Base-by-base conservation (phyloP, 2,113 vertebrate species). In the Gobius niger region DNA sequence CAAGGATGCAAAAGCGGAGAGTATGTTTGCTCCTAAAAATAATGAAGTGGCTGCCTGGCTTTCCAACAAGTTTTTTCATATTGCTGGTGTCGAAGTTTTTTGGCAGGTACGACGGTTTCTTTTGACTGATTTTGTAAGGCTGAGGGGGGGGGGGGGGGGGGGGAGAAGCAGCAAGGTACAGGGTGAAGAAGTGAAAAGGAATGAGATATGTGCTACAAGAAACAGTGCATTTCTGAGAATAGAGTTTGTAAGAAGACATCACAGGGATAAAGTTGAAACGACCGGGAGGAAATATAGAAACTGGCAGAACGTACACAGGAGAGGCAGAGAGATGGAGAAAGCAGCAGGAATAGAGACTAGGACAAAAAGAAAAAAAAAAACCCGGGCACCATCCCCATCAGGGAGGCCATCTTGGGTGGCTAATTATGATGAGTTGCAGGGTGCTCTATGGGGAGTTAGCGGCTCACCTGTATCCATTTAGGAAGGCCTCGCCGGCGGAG, bases 391-490 rank as follows among this genome's bases (percentile, higher is more conserved):
- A 75, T 76, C 73, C 78, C 78, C 86, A 75, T 78, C 76, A 79
- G 84, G 82, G 64, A 69, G 79, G 67, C 80, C 81, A 76, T 85
- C 79, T 80, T 88, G 83, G 83, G 90, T 80, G 87, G 87, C 76
- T 88, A 91, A 90, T 90, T 90, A 88, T 84, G 88, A 90, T 80
- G 82, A 83, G 83, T 85, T 82, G 64, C 82, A 82, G 2, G 46
- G 75, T 65, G 71, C 47, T 53, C 75, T 72, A 44, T 68, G 66
- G 78, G 73, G 87, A 82, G 63, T 75, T 79, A 42, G 78, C 24
- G 51, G 62, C 90, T 93, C 81, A 99, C 98, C 98, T 99, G 89
- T 95, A 94, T 91, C 95, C 96, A 70, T 96, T 96, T 71, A 99
- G 92, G 75, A 96, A 98, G 85, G 98, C 96, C 84, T 99, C 96